Evolutionary conservation across 2,797 vertebrate genomes (phyloP).

Genomic region (Coregonus sp.): DNA sequence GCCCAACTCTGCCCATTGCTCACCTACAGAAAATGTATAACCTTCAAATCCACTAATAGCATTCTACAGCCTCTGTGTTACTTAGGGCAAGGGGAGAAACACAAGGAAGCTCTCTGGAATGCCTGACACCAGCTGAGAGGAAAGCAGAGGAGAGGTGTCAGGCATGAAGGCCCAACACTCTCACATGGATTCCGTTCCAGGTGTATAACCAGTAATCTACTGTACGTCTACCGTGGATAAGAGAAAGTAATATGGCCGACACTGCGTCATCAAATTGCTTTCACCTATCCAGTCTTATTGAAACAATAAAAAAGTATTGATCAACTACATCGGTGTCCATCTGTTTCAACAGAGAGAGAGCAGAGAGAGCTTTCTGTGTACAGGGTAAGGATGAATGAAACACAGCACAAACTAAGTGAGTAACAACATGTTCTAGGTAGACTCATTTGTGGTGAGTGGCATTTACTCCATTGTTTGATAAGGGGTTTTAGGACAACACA

Average conservation of each 20-base stretch:
- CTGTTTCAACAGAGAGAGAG: background rate
- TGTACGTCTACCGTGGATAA: background rate
- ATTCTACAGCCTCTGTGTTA: constrained; percentile 83
- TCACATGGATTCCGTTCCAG: background rate
- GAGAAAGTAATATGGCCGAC: background rate
- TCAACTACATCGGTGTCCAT: background rate
- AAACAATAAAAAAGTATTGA: background rate
- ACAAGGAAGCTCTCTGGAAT: constrained; percentile 58
- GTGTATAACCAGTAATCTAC: background rate
- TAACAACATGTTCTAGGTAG: background rate
- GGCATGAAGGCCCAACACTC: constrained; percentile 22
- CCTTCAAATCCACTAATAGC: constrained; percentile 80
- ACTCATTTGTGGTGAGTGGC: constrained; percentile 20
- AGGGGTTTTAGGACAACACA: constrained; percentile 41
- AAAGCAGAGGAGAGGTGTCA: constrained; percentile 45
- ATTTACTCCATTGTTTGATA: constrained; percentile 42
- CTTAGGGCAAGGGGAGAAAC: constrained; percentile 72
- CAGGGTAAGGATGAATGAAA: constrained; percentile 15
- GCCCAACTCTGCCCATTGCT: constrained; percentile 84
- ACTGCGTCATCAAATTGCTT: background rate
- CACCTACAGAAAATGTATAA: constrained; percentile 86
- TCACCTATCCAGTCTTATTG: background rate
- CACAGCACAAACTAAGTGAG: constrained; percentile 14
- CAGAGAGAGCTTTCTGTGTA: background rate
- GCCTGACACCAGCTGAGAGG: constrained; percentile 43